These are phyloP conservation scores for Antheraea pernyi DNA, from an alignment of 1,140 invertebrate species.

Conservation along the genomic window DNA sequence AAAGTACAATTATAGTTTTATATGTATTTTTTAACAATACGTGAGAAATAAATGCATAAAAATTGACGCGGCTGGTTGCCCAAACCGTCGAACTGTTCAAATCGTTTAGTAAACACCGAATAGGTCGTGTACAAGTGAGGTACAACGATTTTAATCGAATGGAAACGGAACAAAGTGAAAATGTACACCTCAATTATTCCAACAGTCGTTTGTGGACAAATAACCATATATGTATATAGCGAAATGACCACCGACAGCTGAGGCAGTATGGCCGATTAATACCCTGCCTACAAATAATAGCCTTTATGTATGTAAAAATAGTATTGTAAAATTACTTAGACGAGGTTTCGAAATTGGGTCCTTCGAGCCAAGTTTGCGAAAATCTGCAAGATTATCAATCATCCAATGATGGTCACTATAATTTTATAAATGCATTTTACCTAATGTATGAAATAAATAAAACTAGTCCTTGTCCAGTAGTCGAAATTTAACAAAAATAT, in stretches of 20 bases:
- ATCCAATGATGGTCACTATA: too few species aligned
- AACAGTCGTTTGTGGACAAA: slow-evolving; percentile 66
- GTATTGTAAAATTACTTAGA: too few species aligned
- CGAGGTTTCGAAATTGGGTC: too few species aligned
- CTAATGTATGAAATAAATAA: too few species aligned
- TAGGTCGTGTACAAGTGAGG: slow-evolving; percentile 73
- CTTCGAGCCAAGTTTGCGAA: too few species aligned
- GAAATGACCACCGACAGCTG: slow-evolving; percentile 43
- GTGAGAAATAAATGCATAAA: slow-evolving; percentile 34
- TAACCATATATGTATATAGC: slow-evolving; percentile 46
- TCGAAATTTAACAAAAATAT: too few species aligned
- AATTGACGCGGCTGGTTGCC: slow-evolving; percentile 50
- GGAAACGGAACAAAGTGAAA: slow-evolving; percentile 78
- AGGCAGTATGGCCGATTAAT: not conserved
- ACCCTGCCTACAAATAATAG: not conserved
- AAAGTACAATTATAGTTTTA: slow-evolving; percentile 10
- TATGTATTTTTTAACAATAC: slow-evolving; percentile 12
- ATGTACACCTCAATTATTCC: slow-evolving; percentile 78
- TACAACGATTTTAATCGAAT: slow-evolving; percentile 78
- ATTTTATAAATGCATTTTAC: too few species aligned
- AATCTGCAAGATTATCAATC: too few species aligned
- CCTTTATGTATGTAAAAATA: too few species aligned
- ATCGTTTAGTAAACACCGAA: slow-evolving; percentile 77
- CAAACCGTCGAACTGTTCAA: slow-evolving; percentile 71
- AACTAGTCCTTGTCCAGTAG: too few species aligned